Evolutionary conservation across 2,113 vertebrate species (phyloP).

Genomic region (Morone saxatilis): DNA sequence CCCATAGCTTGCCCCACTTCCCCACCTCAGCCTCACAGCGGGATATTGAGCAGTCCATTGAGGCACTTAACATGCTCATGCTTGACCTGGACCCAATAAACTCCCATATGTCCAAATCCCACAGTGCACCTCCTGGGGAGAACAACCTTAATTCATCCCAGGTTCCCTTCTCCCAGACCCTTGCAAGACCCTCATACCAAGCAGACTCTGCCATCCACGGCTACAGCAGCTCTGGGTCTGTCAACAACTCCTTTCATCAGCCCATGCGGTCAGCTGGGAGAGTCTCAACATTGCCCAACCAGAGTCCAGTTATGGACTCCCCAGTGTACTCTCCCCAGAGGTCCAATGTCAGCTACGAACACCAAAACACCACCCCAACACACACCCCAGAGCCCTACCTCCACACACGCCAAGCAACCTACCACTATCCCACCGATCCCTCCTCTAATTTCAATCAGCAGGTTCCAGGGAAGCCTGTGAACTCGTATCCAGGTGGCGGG

Average conservation of each 20-base stretch:
- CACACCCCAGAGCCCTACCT: slow-evolving; percentile 81
- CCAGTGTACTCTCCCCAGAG: slow-evolving; percentile 67
- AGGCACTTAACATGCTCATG: slow-evolving; percentile 96
- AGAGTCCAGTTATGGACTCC: slow-evolving; percentile 75
- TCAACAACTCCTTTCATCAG: slow-evolving; percentile 63
- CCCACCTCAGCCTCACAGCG: slow-evolving; percentile 88
- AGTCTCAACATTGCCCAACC: slow-evolving; percentile 63
- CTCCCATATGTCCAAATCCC: slow-evolving; percentile 90
- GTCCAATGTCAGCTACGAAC: slow-evolving; percentile 67
- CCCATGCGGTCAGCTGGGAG: slow-evolving; percentile 54
- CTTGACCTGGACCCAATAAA: slow-evolving; percentile 88
- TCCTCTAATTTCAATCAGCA: slow-evolving; percentile 77
- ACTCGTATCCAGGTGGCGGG: slow-evolving; percentile 60
- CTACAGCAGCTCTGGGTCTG: slow-evolving; percentile 67
- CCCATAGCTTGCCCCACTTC: slow-evolving; percentile 90
- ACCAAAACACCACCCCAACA: slow-evolving; percentile 75
- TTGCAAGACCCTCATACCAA: slow-evolving; percentile 83
- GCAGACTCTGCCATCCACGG: slow-evolving; percentile 82
- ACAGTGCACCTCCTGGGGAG: slow-evolving; percentile 88
- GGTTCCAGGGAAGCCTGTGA: slow-evolving; percentile 74
- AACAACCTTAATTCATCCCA: slow-evolving; percentile 84
- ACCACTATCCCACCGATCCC: slow-evolving; percentile 55
- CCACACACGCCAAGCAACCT: slow-evolving; percentile 60
- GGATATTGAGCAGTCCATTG: slow-evolving; percentile 96
- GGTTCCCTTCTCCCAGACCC: slow-evolving; percentile 83